These are phyloP conservation scores for Rhynchonema sp. DNA, from an alignment of 2,888 invertebrate species.

Conservation along the genomic window DNA sequence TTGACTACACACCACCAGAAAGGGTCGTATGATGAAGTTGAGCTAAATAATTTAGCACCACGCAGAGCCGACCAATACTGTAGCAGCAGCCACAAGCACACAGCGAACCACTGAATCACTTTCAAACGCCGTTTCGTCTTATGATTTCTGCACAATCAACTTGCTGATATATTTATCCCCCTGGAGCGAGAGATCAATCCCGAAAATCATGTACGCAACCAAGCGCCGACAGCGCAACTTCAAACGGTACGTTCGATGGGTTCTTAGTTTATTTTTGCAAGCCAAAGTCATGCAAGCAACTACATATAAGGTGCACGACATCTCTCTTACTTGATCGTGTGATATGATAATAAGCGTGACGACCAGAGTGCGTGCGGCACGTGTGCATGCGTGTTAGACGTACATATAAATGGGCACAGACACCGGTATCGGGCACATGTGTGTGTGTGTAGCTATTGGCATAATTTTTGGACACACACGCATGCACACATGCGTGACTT, in stretches of 20 bases:
- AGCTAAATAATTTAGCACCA: no score
- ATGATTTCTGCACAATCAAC: no score
- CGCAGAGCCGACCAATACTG: no score
- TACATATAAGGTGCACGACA: not conserved
- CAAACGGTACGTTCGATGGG: constrained; percentile 1
- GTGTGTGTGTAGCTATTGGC: not conserved
- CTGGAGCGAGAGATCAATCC: not conserved
- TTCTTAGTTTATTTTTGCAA: not conserved
- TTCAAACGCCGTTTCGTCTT: no score
- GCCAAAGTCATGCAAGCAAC: not conserved
- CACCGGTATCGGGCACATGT: not conserved
- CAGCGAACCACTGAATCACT: no score
- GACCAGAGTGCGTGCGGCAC: not conserved
- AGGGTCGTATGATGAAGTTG: no score
- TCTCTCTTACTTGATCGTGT: not conserved
- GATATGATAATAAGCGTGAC: no score
- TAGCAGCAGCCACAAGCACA: no score
- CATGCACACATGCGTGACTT: not conserved
- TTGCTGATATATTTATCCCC: no score
- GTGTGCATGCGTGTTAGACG: not conserved
- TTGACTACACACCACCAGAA: no score
- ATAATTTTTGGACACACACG: not conserved
- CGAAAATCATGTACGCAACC: constrained; percentile 2
- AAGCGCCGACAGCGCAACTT: constrained; percentile 5
- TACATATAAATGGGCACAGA: no score